These are phyloP conservation scores for Oscheius myriophilus DNA, from an alignment of 2,888 invertebrate species.

Conservation along the genomic window DNA sequence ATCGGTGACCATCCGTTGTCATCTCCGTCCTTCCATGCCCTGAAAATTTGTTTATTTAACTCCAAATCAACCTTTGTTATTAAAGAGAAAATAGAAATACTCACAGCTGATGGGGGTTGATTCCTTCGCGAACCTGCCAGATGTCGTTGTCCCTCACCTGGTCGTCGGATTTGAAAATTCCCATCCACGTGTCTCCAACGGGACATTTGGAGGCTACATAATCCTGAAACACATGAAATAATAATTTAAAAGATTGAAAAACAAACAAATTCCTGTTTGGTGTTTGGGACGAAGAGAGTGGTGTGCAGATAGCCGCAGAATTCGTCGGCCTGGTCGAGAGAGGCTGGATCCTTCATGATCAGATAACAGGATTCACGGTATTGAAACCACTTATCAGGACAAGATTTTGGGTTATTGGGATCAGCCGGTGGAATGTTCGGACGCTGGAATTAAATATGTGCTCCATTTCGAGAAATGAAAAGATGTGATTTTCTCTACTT, in stretches of 20 bases:
- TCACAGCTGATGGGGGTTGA: slow-evolving; percentile 12
- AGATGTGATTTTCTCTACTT: too few relatives aligned
- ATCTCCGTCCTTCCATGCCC: background rate
- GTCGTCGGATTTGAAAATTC: slow-evolving; percentile 15
- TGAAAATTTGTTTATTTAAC: background rate
- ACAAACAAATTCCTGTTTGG: slow-evolving; percentile 5
- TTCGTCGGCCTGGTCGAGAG: slow-evolving; percentile 3
- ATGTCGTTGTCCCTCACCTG: background rate
- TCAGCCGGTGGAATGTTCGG: too few relatives aligned
- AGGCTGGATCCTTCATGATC: slow-evolving; percentile 2
- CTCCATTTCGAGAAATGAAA: too few relatives aligned
- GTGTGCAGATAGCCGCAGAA: slow-evolving; percentile 4
- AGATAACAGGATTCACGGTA: slow-evolving; percentile 21
- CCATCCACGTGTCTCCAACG: slow-evolving; percentile 9
- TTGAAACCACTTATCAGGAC: slow-evolving; percentile 16
- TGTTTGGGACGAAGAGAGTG: slow-evolving; percentile 20
- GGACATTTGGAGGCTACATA: background rate
- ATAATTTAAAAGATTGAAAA: background rate
- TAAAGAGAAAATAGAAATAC: background rate
- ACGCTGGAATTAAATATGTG: too few relatives aligned
- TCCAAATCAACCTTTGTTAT: background rate
- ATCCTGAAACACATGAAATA: background rate
- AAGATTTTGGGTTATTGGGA: background rate
- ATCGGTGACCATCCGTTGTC: slow-evolving; percentile 17
- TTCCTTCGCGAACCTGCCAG: slow-evolving; percentile 19